Conservation (phyloP, 2,888 invertebrate species). For the Nemapogon koenigi region DNA sequence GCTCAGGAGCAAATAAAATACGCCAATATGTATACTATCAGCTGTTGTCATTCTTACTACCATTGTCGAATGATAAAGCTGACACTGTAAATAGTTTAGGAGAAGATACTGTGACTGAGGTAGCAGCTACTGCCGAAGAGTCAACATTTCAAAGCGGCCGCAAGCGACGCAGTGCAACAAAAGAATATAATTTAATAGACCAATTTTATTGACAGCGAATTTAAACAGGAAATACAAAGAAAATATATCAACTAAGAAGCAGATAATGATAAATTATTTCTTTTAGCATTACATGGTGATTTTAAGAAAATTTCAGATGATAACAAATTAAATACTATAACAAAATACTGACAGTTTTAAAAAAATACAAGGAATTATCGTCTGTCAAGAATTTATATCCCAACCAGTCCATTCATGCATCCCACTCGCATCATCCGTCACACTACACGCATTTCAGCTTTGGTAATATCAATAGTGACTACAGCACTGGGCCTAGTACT, state of each 20-base stretch:
- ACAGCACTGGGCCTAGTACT: background rate
- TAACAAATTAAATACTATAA: background rate
- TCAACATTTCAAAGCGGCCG: constrained; percentile 3
- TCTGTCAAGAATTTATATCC: constrained; percentile 1
- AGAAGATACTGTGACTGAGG: background rate
- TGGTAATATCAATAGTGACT: constrained; percentile 1
- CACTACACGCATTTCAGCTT: background rate
- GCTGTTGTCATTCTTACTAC: constrained; percentile 2
- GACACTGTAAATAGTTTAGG: constrained; percentile 2
- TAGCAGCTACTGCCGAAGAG: background rate
- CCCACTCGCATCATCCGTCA: background rate
- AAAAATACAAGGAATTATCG: constrained; percentile 1
- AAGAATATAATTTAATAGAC: constrained; percentile 1
- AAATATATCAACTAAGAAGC: too few species aligned
- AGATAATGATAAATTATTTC: constrained; percentile 4
- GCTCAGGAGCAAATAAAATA: constrained; percentile 4
- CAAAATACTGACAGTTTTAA: constrained; percentile 3
- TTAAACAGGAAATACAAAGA: too few species aligned
- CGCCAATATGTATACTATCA: constrained; percentile 2
- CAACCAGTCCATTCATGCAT: constrained; percentile 1
- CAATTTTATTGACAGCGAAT: background rate
- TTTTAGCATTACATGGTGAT: background rate
- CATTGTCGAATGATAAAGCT: constrained; percentile 2
- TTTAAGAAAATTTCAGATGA: background rate
- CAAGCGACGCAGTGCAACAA: background rate